Percentiles rank a stretch among this genome's conserved stretches.
These are phyloP conservation scores for Lottia gigantea DNA, from an alignment of 2,888 invertebrate genomes.

Conservation along the genomic window DNA sequence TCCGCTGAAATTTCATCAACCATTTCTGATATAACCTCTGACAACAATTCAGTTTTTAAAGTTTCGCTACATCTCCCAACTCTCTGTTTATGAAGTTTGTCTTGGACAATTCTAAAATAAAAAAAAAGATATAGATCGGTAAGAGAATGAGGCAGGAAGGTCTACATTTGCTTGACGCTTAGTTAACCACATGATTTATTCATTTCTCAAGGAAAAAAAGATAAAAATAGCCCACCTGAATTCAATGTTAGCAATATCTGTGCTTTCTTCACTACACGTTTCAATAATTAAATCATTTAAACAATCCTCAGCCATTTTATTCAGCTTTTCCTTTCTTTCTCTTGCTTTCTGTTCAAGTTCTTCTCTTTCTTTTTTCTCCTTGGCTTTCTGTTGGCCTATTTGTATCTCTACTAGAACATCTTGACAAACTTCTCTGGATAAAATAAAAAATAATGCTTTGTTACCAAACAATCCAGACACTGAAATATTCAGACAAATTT, in stretches of 20 bases:
- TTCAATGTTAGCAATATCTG: slow-evolving; percentile 36
- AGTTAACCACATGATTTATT: no score
- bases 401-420: slow-evolving; percentile 5
- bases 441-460: no score
- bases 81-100: slow-evolving; percentile 38
- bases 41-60: slow-evolving; percentile 29
- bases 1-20: slow-evolving; percentile 37
- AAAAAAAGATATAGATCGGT: background rate
- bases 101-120: slow-evolving; percentile 27
- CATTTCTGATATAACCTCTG: slow-evolving; percentile 34
- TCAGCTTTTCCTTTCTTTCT: slow-evolving; percentile 21
- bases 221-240: slow-evolving; percentile 37
- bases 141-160: no score
- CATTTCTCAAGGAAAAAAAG: no score
- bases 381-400: background rate
- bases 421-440: background rate
- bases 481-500: no score
- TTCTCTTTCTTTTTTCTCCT: slow-evolving; percentile 10
- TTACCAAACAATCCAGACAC: no score
- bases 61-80: slow-evolving; percentile 36
- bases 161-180: no score
- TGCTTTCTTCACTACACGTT: slow-evolving; percentile 35
- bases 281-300: slow-evolving; percentile 37
- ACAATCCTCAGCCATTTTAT: slow-evolving; percentile 31
- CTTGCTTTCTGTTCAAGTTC: slow-evolving; percentile 15